Base-by-base conservation (phyloP, 1,140 invertebrate species). In the Bombus ignitus region DNA sequence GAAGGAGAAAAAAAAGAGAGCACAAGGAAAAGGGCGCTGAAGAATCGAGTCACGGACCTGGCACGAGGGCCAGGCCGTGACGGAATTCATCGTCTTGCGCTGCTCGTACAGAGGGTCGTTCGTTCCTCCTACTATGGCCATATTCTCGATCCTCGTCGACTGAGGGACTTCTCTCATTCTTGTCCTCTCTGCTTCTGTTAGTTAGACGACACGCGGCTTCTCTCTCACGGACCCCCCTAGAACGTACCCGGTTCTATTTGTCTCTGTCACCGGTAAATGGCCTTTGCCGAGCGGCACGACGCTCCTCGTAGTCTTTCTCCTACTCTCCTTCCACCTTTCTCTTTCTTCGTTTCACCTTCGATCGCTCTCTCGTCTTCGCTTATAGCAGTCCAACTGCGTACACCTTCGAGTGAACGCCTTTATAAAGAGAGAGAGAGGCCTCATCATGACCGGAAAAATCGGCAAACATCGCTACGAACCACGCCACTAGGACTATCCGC, bases 191-290 rank as follows among this genome's bases (percentile, higher is more conserved):
- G n/a, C 25, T 47, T 68, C 65, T 79, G 86, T 83, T 74, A 74
- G 87, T 81, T 90, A 70, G 79, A 86, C 85, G 78, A 89, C 79
- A 90, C 72, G 35, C 88, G 70, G 53, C 39, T 35, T 53, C 70
- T 71, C 80, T 82, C 65, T 88, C 44, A 39, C 35, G 32, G 85
- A 74, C 74, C 83, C 62, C 62, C 82, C 83, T 89, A 83, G 86
- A 90, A 81, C 80, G 76, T 83, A 86, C 81, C 83, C 77, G 75
- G 87, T 91, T 92, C 91, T 92, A 92, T 92, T 92, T 90, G 91
- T 92, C 91, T 92, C 89, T 92, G 91, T 92, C 91, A 91, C 81
- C 81, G 81, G 82, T 92, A 92, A 92, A 92, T 91, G 90, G 91
- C 89, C 83, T 91, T 88, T 88, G 84, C 88, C 68, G 77, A 83